phyloP scores from a whole-genome alignment of 2,888 invertebrate genomes.

The Lapara coniferarum region DNA sequence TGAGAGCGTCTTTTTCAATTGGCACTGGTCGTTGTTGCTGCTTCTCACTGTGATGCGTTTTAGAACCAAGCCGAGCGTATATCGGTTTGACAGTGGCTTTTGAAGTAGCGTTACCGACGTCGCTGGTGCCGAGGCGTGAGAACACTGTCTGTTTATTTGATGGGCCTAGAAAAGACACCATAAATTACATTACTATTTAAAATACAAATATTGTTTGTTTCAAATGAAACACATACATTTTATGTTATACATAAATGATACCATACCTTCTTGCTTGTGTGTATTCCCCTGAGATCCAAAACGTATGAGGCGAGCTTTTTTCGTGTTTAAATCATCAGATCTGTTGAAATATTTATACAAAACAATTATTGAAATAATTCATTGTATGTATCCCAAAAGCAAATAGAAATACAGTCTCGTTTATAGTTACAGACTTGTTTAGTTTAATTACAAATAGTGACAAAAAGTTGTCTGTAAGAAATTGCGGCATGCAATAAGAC shows the following conservation, averaged over 20 bases:
- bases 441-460: too few species aligned
- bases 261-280: constrained; percentile 30
- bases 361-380: neutral
- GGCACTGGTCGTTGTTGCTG: constrained; percentile 50
- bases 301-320: constrained; percentile 67
- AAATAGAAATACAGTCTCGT: neutral
- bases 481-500: too few species aligned
- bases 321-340: constrained; percentile 41
- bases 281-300: constrained; percentile 49
- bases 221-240: neutral
- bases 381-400: neutral
- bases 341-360: neutral
- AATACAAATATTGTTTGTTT: neutral
- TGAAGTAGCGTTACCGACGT: constrained; percentile 42
- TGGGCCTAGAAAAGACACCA: constrained; percentile 41
- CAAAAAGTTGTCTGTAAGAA: too few species aligned
- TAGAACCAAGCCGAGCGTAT: constrained; percentile 69
- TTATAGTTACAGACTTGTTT: too few species aligned
- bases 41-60: constrained; percentile 40
- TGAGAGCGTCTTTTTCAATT: constrained; percentile 67
- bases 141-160: constrained; percentile 66
- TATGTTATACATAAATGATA: neutral
- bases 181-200: neutral
- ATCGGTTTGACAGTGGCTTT: constrained; percentile 61
- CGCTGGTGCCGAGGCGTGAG: constrained; percentile 69